Percentiles rank a stretch among this genome's conserved stretches.
These are phyloP conservation scores for Suillia variegata DNA, from an alignment of 2,888 invertebrate species.

Conservation along the genomic window DNA sequence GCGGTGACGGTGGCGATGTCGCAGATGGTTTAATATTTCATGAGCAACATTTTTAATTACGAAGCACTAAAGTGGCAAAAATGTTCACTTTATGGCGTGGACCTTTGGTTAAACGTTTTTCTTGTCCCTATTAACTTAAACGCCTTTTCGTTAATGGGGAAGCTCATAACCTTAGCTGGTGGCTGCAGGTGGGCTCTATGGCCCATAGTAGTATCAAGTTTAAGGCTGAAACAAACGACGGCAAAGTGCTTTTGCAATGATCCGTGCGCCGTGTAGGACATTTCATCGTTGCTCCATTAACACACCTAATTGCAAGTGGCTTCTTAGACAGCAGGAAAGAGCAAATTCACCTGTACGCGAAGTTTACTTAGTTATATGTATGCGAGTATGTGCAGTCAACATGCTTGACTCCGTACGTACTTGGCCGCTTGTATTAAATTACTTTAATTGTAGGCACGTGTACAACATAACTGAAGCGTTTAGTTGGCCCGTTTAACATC, in stretches of 20 bases:
- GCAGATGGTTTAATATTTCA: constrained; percentile 43
- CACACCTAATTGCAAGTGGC: constrained; percentile 36
- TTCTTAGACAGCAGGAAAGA: background rate
- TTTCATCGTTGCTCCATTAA: background rate
- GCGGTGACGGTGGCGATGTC: too few species aligned
- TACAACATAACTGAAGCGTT: constrained; percentile 34
- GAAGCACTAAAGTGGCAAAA: constrained; percentile 58
- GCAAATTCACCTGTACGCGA: background rate
- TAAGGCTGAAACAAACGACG: too few species aligned
- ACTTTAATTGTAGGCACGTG: constrained; percentile 49
- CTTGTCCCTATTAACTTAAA: constrained; percentile 55
- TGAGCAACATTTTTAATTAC: constrained; percentile 59
- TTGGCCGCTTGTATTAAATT: constrained; percentile 39
- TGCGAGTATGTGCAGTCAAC: background rate
- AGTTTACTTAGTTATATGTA: background rate
- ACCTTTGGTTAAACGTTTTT: constrained; percentile 7
- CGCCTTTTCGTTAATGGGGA: constrained; percentile 57
- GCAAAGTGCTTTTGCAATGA: constrained; percentile 3
- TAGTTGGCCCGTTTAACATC: constrained; percentile 12
- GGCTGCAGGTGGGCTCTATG: too few species aligned
- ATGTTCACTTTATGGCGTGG: constrained; percentile 35
- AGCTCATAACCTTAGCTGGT: constrained; percentile 22
- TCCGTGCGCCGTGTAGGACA: background rate
- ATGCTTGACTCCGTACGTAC: background rate
- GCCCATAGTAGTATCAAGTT: too few species aligned